phyloP scores from a whole-genome alignment of 1,140 invertebrate species.

The Drosophila auraria region DNA sequence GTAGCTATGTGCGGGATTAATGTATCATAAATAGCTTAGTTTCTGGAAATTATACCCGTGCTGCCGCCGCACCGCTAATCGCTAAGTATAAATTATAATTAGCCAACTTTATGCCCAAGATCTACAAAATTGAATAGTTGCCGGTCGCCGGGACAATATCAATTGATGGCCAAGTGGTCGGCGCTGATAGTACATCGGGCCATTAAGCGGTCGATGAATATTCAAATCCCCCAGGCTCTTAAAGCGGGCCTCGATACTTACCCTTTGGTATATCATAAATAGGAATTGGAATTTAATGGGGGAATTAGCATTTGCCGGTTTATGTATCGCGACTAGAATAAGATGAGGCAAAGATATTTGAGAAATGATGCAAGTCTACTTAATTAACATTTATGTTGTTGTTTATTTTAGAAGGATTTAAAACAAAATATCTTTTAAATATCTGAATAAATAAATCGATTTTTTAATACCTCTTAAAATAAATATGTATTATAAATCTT shows the following conservation, averaged over 20 bases:
- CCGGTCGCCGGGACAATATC: constrained; percentile 13
- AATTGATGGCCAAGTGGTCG: constrained; percentile 24
- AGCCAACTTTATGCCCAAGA: constrained; percentile 48
- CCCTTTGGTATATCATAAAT: constrained; percentile 7
- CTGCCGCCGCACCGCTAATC: constrained; percentile 26
- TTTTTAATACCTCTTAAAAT: no score
- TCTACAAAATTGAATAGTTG: constrained; percentile 56
- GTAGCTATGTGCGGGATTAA: constrained; percentile 34
- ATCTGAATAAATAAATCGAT: no score
- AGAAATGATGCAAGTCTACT: neutral
- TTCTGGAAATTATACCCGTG: constrained; percentile 42
- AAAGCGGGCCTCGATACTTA: constrained; percentile 7
- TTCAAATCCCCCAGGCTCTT: constrained; percentile 19
- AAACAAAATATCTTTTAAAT: no score
- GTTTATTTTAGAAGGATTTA: no score
- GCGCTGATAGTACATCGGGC: neutral
- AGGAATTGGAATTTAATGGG: constrained; percentile 1
- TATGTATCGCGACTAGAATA: constrained; percentile 7
- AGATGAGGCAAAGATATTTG: neutral
- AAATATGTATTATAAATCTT: no score
- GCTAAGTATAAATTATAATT: constrained; percentile 59
- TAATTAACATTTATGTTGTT: neutral
- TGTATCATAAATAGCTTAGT: constrained; percentile 59
- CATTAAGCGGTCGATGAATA: constrained; percentile 35
- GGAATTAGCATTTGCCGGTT: constrained; percentile 25